Percentiles rank a stretch among this genome's conserved stretches.
Evolutionary conservation across 2,113 vertebrate genomes (phyloP).

Genomic region (Neoarius graeffei): DNA sequence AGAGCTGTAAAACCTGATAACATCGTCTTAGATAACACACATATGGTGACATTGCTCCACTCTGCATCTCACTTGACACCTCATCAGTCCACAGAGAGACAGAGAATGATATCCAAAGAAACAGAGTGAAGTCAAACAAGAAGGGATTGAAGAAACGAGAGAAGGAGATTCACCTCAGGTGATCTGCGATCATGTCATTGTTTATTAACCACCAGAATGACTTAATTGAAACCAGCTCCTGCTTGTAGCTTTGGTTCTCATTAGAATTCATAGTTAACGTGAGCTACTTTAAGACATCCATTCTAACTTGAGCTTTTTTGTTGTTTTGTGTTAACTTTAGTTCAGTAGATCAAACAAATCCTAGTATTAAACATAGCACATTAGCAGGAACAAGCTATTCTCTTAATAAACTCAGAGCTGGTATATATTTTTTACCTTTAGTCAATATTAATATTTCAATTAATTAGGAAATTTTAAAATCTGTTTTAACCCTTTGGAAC

Average conservation of each 20-base stretch:
- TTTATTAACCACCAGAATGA: conserved; percentile 25
- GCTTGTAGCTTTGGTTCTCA: neutral
- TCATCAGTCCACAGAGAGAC: conserved; percentile 35
- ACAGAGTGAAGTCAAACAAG: neutral
- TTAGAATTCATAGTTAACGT: neutral
- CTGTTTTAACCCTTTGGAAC: neutral
- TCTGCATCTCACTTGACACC: conserved; percentile 38
- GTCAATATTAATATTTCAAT: neutral
- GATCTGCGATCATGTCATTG: conserved; percentile 27
- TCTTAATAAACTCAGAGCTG: neutral
- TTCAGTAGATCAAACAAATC: neutral
- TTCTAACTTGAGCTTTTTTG: neutral
- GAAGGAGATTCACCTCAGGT: conserved; percentile 39
- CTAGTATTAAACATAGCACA: neutral
- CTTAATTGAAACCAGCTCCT: neutral
- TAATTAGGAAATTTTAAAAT: neutral
- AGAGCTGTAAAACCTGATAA: conserved; percentile 34
- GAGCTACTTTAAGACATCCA: neutral
- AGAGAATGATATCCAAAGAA: conserved; percentile 11
- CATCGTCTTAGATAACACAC: conserved; percentile 32
- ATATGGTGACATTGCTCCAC: conserved; percentile 29
- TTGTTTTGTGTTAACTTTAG: neutral
- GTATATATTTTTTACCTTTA: neutral
- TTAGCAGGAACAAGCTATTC: neutral
- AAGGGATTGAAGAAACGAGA: conserved; percentile 27